Conservation (phyloP, 2,888 invertebrate species). For the Myopa tessellatipennis region DNA sequence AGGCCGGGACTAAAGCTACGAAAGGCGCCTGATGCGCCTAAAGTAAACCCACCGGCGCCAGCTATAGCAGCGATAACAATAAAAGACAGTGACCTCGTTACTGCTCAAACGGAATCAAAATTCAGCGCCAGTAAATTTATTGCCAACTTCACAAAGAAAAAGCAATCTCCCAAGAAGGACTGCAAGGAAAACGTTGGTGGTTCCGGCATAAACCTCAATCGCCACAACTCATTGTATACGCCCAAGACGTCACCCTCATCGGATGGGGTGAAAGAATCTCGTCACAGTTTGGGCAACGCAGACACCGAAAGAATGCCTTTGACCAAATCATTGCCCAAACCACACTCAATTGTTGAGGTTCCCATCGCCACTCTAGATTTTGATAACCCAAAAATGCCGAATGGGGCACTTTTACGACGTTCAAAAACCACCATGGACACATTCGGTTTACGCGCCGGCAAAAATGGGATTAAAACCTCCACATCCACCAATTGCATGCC, state of each 20-base stretch:
- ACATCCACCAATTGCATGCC: conserved; percentile 30
- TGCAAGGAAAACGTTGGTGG: conserved; percentile 34
- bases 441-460: conserved; percentile 51
- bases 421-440: conserved; percentile 64
- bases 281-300: conserved; percentile 59
- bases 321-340: conserved; percentile 57
- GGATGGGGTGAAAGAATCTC: conserved; percentile 58
- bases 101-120: conserved; percentile 44
- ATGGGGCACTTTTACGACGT: conserved; percentile 57
- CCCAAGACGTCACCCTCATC: conserved; percentile 47
- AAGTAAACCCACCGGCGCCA: conserved; percentile 52
- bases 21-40: conserved; percentile 63
- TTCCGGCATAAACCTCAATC: conserved; percentile 53
- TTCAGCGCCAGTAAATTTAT: conserved; percentile 47
- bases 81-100: background rate
- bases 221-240: conserved; percentile 56
- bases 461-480: conserved; percentile 46
- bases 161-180: conserved; percentile 4
- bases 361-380: conserved; percentile 61
- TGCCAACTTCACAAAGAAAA: conserved; percentile 44
- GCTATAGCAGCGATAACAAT: conserved; percentile 21
- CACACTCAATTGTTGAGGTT: conserved; percentile 61
- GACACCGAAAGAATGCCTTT: conserved; percentile 54
- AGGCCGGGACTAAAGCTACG: conserved; percentile 59
- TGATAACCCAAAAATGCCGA: conserved; percentile 22